Evolutionary conservation across 2,888 invertebrate genomes (phyloP), one percentile per base, ranked within the genome.

Genomic region (Hypomecis atomaria): DNA sequence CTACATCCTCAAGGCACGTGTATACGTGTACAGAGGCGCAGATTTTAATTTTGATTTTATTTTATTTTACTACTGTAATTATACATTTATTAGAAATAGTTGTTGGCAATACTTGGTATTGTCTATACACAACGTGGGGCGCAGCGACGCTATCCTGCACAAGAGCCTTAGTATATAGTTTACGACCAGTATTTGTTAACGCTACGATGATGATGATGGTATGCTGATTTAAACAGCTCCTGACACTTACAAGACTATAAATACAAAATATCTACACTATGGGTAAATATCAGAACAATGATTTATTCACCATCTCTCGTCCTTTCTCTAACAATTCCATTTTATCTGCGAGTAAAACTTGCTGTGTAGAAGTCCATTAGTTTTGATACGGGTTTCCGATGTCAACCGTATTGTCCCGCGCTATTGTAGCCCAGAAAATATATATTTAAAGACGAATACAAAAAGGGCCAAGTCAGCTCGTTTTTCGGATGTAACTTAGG

Each of bases 371-470:
- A 67, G 63, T 66, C 70, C 70, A 67, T 67, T 70, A 70, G 62
- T 70, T 66, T 59, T 66, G 70, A 70, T 66, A 55, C 64, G 67
- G 70, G 67, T 67, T 57, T 61, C 65, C 57, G 66, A 66, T 67
- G 67, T 66, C 67, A 65, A 55, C 50, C 59, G 64, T 65, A 64
- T 70, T 66, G 64, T 70, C 67, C 60, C 55, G 49, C 10, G 13
- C 65, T 54, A 65, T 65, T 65, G 65, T 65, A 33, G 48, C 59
- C 23, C 36, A 43, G 44, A 44, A 53, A 54, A 65, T 60, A 57
- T 60, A 65, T 65, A 60, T 60, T 57, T 65, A 65, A 53, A 60
- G 53, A 61, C 59, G 65, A 59, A 55, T 59, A 63, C 56, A 52
- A 57, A 65, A 60, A 60, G 38, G 63, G 34, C 57, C 60, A 53